Conservation (phyloP, 2,113 vertebrate genomes). For the Perognathus longimembris region DNA sequence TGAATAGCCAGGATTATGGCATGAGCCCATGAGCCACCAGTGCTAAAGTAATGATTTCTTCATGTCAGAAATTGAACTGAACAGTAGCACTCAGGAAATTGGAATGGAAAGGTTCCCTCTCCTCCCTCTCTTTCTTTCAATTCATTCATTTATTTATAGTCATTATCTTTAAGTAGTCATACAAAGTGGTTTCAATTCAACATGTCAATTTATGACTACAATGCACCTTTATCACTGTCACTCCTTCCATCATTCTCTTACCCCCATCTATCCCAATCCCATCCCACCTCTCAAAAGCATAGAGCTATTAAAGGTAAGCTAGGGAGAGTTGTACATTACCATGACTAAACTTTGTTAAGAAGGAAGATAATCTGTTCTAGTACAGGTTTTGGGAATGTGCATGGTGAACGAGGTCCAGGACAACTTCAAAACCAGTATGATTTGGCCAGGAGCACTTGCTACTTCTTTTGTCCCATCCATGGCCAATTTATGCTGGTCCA, state of each 20-base stretch:
- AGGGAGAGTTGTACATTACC: background rate
- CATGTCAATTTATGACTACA: too few species aligned
- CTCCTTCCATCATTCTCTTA: too few species aligned
- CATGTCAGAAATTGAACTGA: background rate
- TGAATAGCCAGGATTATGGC: too few species aligned
- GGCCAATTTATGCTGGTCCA: background rate
- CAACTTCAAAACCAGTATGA: background rate
- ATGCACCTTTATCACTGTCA: too few species aligned
- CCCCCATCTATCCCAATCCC: too few species aligned
- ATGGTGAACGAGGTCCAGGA: background rate
- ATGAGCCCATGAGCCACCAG: too few species aligned
- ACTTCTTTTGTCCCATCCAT: background rate
- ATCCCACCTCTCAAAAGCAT: too few species aligned
- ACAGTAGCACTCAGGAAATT: background rate
- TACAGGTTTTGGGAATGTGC: background rate
- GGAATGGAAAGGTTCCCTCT: background rate
- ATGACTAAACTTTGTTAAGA: background rate
- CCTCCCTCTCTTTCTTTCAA: too few species aligned
- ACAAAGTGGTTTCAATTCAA: too few species aligned
- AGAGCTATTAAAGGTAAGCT: background rate
- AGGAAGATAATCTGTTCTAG: background rate
- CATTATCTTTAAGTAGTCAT: too few species aligned
- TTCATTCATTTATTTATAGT: too few species aligned
- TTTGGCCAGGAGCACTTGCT: background rate
- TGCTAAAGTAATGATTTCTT: too few species aligned